phyloP scores from a whole-genome alignment of 2,797 vertebrate genomes.

The Phoebastria nigripes region DNA sequence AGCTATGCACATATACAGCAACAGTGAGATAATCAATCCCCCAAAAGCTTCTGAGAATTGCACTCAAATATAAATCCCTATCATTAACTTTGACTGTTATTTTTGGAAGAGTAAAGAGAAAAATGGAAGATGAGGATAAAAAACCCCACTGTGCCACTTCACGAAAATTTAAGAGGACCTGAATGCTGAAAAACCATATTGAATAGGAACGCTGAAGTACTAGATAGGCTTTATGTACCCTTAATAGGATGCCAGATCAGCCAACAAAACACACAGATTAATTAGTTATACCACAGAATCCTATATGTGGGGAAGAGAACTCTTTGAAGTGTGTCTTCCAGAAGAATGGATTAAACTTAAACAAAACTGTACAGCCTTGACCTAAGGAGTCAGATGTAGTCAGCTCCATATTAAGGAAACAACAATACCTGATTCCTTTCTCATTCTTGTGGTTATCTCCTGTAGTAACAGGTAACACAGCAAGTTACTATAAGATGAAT shows the following conservation, averaged over 20 bases:
- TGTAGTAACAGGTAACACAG: not conserved
- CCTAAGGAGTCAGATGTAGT: not conserved
- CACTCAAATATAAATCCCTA: not conserved
- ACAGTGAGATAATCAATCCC: not conserved
- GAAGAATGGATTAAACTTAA: not conserved
- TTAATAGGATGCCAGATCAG: not conserved
- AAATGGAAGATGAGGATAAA: not conserved
- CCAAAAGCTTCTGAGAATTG: not conserved
- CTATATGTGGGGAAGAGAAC: not conserved
- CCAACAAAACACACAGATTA: not conserved
- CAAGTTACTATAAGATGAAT: not conserved
- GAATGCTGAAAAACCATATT: not conserved
- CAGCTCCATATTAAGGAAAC: not conserved
- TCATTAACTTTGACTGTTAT: not conserved
- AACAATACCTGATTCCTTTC: not conserved
- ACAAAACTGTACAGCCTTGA: not conserved
- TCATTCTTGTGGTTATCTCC: not conserved
- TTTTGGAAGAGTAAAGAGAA: not conserved
- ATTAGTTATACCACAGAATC: not conserved
- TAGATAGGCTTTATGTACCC: not conserved
- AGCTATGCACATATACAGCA: not conserved
- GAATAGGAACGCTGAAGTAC: not conserved
- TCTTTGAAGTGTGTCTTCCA: not conserved
- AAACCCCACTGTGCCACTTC: not conserved
- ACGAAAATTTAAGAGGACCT: not conserved